Evolutionary conservation across 2,113 vertebrate genomes (phyloP).

Genomic region (Cromileptes altivelis): DNA sequence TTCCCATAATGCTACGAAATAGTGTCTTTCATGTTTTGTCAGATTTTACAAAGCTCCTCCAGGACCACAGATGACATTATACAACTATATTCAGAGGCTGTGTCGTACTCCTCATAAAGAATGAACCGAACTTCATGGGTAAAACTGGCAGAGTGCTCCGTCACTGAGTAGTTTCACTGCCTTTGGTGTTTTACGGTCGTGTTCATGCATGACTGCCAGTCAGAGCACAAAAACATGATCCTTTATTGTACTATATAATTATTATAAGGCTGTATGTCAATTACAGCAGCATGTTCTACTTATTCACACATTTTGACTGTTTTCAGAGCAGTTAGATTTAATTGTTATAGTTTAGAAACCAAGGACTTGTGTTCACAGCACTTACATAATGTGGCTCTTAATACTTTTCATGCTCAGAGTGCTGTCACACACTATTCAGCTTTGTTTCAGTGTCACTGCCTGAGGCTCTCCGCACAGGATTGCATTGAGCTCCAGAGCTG

Average conservation of each 20-base stretch:
- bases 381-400: background rate
- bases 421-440: constrained; percentile 3
- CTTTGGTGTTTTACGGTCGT: background rate
- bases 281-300: background rate
- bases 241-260: background rate
- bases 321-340: background rate
- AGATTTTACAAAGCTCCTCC: background rate
- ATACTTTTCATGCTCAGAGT: background rate
- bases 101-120: too few relatives aligned
- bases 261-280: background rate
- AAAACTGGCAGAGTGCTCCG: background rate
- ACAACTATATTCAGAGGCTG: too few relatives aligned
- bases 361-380: constrained; percentile 1
- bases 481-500: constrained; percentile 6
- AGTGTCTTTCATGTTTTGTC: background rate
- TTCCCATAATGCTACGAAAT: background rate
- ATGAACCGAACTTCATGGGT: too few relatives aligned
- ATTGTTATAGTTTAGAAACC: constrained; percentile 14
- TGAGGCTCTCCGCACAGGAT: constrained; percentile 10
- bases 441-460: constrained; percentile 28
- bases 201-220: background rate
- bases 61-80: too few relatives aligned
- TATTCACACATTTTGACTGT: background rate
- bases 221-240: too few relatives aligned
- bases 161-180: background rate